phyloP scores from a whole-genome alignment of 2,888 invertebrate species.

The Omphaloscelis lunosa region DNA sequence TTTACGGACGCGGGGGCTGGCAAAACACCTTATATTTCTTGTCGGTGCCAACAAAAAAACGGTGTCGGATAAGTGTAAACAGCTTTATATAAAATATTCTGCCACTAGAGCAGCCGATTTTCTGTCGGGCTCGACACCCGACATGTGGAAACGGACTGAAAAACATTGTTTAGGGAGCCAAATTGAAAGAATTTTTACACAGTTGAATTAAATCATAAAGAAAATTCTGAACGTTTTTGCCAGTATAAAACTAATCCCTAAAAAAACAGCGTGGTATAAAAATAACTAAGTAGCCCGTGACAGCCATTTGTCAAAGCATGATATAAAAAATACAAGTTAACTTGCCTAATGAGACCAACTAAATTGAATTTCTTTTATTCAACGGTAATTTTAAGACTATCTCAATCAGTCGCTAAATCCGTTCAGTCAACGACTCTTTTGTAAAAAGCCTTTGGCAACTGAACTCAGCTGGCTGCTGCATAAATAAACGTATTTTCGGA shows the following conservation, averaged over 20 bases:
- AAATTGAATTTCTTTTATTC: slow-evolving; percentile 23
- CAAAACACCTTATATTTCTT: no score
- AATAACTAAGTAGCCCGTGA: neutral
- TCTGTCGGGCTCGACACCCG: no score
- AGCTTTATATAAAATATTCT: no score
- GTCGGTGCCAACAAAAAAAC: no score
- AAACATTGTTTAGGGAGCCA: neutral
- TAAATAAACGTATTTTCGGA: slow-evolving; percentile 59
- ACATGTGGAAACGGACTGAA: no score
- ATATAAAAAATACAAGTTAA: neutral
- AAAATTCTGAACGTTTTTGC: neutral
- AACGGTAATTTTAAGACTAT: slow-evolving; percentile 18
- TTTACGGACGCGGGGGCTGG: no score
- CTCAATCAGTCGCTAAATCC: slow-evolving; percentile 42
- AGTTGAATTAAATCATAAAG: neutral
- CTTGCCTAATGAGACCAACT: neutral
- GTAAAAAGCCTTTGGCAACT: slow-evolving; percentile 20
- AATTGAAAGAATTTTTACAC: neutral
- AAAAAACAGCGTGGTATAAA: neutral
- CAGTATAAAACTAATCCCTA: neutral
- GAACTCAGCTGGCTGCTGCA: slow-evolving; percentile 45
- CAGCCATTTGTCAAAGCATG: neutral
- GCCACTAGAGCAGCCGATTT: no score
- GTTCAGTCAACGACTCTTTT: slow-evolving; percentile 12
- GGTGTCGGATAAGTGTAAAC: no score